Evolutionary conservation across 2,113 vertebrate genomes (phyloP).

Genomic region (Halichoeres trimaculatus): DNA sequence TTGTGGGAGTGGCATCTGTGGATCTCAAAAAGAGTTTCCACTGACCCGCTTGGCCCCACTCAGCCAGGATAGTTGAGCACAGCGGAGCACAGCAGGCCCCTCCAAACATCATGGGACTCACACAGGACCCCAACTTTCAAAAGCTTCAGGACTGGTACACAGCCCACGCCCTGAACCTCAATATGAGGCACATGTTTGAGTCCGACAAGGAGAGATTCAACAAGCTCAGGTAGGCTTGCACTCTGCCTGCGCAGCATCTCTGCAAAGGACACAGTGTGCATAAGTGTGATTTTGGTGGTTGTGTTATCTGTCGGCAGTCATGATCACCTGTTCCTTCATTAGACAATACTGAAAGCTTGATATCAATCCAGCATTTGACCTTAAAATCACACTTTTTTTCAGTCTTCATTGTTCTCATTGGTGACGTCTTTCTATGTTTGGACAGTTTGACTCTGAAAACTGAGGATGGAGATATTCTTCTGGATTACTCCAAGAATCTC

Average conservation of each 20-base stretch:
- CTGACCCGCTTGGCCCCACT: constrained; percentile 46
- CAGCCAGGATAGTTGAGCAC: constrained; percentile 60
- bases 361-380: neutral
- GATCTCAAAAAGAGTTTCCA: constrained; percentile 58
- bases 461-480: constrained; percentile 90
- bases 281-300: neutral
- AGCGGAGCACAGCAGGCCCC: constrained; percentile 53
- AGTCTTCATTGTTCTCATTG: neutral
- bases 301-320: neutral
- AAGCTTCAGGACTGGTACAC: constrained; percentile 89
- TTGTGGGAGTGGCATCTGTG: constrained; percentile 64
- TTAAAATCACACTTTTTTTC: neutral
- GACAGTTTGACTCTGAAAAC: constrained; percentile 87
- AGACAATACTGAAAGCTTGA: neutral
- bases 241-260: neutral
- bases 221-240: constrained; percentile 86
- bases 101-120: constrained; percentile 85
- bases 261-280: neutral
- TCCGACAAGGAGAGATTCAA: constrained; percentile 88
- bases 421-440: constrained; percentile 48
- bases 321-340: neutral
- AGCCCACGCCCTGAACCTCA: constrained; percentile 83
- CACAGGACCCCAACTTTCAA: constrained; percentile 86
- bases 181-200: constrained; percentile 90
- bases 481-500: constrained; percentile 98